Conservation (phyloP, 1,140 invertebrate genomes). For the Euschistus heros region DNA sequence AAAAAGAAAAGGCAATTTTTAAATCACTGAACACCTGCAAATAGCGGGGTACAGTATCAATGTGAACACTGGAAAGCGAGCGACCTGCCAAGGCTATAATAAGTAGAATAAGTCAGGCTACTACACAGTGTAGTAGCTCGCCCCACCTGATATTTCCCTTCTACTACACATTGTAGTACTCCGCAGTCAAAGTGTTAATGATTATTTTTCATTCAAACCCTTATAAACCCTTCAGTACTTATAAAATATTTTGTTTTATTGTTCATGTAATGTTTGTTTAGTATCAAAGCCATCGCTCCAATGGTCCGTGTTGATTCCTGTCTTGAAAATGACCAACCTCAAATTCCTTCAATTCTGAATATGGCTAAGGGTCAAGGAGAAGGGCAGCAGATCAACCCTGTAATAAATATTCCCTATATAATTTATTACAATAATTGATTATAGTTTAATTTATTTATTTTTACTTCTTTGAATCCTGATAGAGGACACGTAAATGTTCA, state of each 20-base stretch:
- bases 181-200: neutral
- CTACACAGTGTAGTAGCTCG: no score
- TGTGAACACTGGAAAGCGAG: no score
- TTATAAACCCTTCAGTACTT: no score
- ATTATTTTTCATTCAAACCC: neutral
- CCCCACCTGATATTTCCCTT: no score
- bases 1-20: no score
- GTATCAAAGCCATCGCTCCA: slow-evolving; percentile 13
- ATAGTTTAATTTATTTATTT: no score
- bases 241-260: neutral
- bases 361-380: slow-evolving; percentile 23
- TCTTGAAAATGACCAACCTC: slow-evolving; percentile 20
- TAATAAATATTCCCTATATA: neutral
- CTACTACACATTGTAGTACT: no score
- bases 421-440: neutral
- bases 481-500: slow-evolving; percentile 68
- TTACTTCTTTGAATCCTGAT: neutral
- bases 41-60: no score
- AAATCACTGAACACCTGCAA: no score
- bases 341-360: neutral
- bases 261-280: slow-evolving; percentile 1
- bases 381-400: slow-evolving; percentile 14
- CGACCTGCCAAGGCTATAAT: no score
- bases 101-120: no score
- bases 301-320: slow-evolving; percentile 27